A percentile compares a stretch with the other conserved stretches of the same genome.
These are phyloP conservation scores for Octomys mimax DNA, from an alignment of 2,797 vertebrate species.

Conservation along the genomic window DNA sequence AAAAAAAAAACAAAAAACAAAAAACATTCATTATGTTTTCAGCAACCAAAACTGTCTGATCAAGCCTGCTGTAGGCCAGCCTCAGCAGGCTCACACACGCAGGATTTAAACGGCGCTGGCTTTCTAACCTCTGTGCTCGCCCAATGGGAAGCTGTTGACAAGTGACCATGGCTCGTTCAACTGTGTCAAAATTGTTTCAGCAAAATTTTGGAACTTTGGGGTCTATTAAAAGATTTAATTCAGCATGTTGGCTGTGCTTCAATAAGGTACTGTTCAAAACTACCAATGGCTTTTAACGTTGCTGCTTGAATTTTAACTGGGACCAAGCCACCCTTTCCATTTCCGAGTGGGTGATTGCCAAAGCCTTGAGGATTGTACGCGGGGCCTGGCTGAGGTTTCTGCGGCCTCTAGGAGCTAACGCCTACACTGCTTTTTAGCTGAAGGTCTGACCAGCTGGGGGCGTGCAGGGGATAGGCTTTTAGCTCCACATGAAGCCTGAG, in stretches of 20 bases:
- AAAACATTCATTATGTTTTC: background rate
- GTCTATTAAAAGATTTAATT: background rate
- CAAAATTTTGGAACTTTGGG: background rate
- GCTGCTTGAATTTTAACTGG: slow-evolving; percentile 5
- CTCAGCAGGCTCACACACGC: background rate
- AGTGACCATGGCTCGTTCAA: slow-evolving; percentile 14
- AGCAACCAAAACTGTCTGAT: background rate
- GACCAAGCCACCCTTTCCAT: slow-evolving; percentile 1
- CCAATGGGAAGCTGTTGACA: background rate
- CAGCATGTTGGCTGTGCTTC: background rate
- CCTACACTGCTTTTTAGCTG: slow-evolving; percentile 47
- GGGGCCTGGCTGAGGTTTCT: slow-evolving; percentile 29
- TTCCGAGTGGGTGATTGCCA: slow-evolving; percentile 28
- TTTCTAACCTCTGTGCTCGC: background rate
- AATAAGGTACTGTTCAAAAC: background rate
- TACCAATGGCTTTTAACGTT: background rate
- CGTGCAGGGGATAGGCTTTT: background rate
- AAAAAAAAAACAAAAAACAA: too few relatives aligned
- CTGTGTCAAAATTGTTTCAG: slow-evolving; percentile 18
- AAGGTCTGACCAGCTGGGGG: slow-evolving; percentile 29
- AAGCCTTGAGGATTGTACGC: background rate
- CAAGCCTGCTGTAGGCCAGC: background rate
- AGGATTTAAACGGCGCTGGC: background rate
- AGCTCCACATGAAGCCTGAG: slow-evolving; percentile 52
- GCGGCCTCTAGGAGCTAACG: background rate